Evolutionary conservation across 2,888 invertebrate species (phyloP).

Genomic region (Synanthedon vespiformis): DNA sequence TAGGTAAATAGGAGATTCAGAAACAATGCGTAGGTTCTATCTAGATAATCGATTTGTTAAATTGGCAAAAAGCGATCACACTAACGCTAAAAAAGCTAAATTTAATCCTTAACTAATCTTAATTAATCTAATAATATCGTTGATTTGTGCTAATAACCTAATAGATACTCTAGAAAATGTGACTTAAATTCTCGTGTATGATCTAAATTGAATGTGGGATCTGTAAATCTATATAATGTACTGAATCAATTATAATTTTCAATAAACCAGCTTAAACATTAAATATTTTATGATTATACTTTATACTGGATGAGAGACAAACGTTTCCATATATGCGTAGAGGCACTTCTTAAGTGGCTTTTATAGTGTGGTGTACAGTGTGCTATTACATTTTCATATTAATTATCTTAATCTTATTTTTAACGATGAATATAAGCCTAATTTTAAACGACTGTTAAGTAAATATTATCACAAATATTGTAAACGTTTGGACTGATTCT

Average conservation of each 20-base stretch:
- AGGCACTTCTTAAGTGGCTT: slow-evolving; percentile 2
- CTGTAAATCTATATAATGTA: slow-evolving; percentile 2
- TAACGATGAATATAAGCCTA: slow-evolving; percentile 38
- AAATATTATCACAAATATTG: slow-evolving; percentile 61
- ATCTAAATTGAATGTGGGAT: background rate
- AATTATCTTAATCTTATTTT: background rate
- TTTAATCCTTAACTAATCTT: slow-evolving; percentile 22
- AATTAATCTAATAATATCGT: slow-evolving; percentile 30
- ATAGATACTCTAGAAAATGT: slow-evolving; percentile 19
- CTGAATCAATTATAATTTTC: slow-evolving; percentile 15
- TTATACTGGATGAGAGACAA: slow-evolving; percentile 20
- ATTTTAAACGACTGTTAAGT: slow-evolving; percentile 34
- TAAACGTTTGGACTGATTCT: slow-evolving; percentile 55
- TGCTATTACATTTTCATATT: background rate
- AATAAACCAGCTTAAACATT: slow-evolving; percentile 4
- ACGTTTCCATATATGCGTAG: slow-evolving; percentile 12
- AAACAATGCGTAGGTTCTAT: slow-evolving; percentile 21
- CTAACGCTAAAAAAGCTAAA: slow-evolving; percentile 64
- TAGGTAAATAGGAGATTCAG: slow-evolving; percentile 24
- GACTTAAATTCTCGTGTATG: slow-evolving; percentile 15
- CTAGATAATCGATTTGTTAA: slow-evolving; percentile 13
- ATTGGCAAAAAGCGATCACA: slow-evolving; percentile 54
- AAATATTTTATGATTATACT: slow-evolving; percentile 11
- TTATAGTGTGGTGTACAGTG: background rate
- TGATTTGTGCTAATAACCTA: slow-evolving; percentile 44